phyloP scores from a whole-genome alignment of 2,888 invertebrate genomes.

The Peribatodes rhomboidaria region DNA sequence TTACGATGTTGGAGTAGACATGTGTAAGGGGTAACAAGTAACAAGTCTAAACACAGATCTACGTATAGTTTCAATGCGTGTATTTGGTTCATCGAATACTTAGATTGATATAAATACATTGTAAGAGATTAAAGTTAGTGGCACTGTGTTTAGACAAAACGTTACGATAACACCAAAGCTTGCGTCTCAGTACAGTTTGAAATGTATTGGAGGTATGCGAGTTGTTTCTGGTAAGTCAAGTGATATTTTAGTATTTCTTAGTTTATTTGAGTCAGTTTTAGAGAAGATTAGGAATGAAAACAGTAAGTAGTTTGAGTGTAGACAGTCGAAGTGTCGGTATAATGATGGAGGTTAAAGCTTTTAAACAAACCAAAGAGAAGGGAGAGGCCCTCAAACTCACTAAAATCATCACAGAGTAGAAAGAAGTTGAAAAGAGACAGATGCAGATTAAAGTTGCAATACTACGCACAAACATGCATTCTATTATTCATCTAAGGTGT shows the following conservation, averaged over 20 bases:
- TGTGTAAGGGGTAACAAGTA: conserved; percentile 38
- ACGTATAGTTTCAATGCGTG: conserved; percentile 36
- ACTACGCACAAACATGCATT: conserved; percentile 76
- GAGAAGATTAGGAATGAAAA: conserved; percentile 64
- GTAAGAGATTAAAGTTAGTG: conserved; percentile 13
- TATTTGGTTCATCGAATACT: conserved; percentile 41
- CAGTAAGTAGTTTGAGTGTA: conserved; percentile 63
- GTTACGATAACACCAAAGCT: conserved; percentile 63
- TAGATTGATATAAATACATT: conserved; percentile 21
- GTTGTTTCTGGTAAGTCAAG: conserved; percentile 47
- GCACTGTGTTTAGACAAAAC: conserved; percentile 48
- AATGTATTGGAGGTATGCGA: conserved; percentile 40
- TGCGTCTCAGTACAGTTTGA: conserved; percentile 70
- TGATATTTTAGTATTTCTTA: conserved; percentile 53
- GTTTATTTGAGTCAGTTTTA: conserved; percentile 72
- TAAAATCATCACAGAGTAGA: conserved; percentile 67
- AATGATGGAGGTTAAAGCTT: conserved; percentile 77
- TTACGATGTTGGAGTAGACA: conserved; percentile 47
- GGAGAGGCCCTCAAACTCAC: conserved; percentile 60
- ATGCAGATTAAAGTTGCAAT: conserved; percentile 64
- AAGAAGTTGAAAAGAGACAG: conserved; percentile 56
- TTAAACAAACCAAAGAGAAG: conserved; percentile 59
- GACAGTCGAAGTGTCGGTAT: conserved; percentile 72
- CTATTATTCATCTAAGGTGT: conserved; percentile 85
- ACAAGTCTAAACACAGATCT: conserved; percentile 36